Evolutionary conservation across 2,113 vertebrate species (phyloP), one percentile per base, ranked within the genome.

Genomic region (Paraplagusia blochii): DNA sequence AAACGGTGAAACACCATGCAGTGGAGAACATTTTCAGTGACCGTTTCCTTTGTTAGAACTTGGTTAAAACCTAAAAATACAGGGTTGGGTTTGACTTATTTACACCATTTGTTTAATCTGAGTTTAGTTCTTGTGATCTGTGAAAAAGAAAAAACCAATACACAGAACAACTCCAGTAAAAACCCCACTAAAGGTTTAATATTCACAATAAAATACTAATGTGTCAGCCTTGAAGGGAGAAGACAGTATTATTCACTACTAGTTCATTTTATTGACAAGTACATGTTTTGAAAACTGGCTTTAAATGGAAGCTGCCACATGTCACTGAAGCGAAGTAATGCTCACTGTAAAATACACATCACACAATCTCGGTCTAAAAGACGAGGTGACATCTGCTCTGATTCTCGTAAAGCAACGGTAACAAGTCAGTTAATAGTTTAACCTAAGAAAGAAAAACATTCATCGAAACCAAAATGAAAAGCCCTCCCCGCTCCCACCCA

Each of bases 251-350:
- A 29, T 56, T 78, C 64, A 75, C 48, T 72, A 79, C 55, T 74
- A 53, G 66, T 76, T 42, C 61, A 29, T 29, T 80, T 80, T 78
- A 79, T 73, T 81, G 81, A 57, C 47, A 76, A 84, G 74, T 67
- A 87, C 64, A 72, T 61, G 46, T 57, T 69, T 77, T 67, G 73
- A 84, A 85, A 69, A 86, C 76, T 29, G 65, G 76, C 77, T 83
- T 85, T 73, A 63, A 88, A 87, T 83, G 66, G 76, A 90, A 90
- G 86, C 90, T 81, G 84, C 84, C 87, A 88, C 81, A 80, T 71
- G 72, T 86, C 83, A 88, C 85, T 87, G 78, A 89, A 90, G 84
- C 88, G 56, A 78, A 88, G 84, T 65, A 84, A 85, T 85, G 86
- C 83, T 85, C 82, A 85, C 88, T 86, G 77, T 76, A 77, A 87